A percentile compares a stretch with the other conserved stretches of the same genome.
Conservation (phyloP, 2,797 vertebrate genomes). For the Denticeps clupeoides region DNA sequence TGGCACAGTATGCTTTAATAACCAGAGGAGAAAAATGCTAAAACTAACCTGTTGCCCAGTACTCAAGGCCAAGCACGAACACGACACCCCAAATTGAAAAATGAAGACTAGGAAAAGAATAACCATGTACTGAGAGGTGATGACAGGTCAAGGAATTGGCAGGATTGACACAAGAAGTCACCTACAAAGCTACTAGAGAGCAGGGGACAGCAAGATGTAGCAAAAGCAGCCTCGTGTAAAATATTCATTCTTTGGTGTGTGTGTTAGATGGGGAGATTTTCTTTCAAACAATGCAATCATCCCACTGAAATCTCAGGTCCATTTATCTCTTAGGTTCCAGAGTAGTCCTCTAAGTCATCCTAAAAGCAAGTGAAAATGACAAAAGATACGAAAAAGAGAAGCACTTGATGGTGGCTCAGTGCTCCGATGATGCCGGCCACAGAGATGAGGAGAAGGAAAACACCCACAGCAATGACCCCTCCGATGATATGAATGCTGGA, state of each 20-base stretch:
- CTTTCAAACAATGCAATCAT: too few species aligned
- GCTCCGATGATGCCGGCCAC: conserved; percentile 57
- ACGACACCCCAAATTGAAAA: conserved; percentile 62
- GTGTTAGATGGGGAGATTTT: too few species aligned
- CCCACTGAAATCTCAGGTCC: background rate
- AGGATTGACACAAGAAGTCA: too few species aligned
- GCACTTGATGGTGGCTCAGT: conserved; percentile 62
- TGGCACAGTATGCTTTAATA: too few species aligned
- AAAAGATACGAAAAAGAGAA: conserved; percentile 31
- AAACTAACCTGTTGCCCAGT: conserved; percentile 49
- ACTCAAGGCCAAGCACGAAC: conserved; percentile 58
- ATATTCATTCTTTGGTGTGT: too few species aligned
- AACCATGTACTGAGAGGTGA: conserved; percentile 56
- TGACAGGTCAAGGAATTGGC: conserved; percentile 17
- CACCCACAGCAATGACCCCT: conserved; percentile 57
- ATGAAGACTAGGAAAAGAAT: conserved; percentile 59
- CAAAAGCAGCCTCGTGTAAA: too few species aligned
- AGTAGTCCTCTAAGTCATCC: too few species aligned
- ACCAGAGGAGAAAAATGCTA: too few species aligned
- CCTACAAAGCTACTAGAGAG: too few species aligned
- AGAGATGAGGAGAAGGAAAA: conserved; percentile 62
- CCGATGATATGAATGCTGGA: conserved; percentile 62
- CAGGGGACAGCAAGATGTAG: too few species aligned
- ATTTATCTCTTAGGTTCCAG: too few species aligned
- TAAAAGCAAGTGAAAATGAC: too few species aligned